Conservation (phyloP, 1,140 invertebrate species). For the Parapsyche elsis region DNA sequence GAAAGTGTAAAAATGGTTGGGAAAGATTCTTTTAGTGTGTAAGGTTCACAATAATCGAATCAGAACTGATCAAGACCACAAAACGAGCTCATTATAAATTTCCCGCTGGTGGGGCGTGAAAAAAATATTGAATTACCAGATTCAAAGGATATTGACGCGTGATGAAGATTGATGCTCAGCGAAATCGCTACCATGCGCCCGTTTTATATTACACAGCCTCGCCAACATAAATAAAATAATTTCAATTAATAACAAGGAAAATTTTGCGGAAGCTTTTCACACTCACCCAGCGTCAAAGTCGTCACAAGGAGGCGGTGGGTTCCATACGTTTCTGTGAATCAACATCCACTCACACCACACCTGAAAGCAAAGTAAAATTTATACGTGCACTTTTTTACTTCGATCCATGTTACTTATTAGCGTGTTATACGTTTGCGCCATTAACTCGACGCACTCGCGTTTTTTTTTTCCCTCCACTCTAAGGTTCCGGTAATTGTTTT, state of each 20-base stretch:
- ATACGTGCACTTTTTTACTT: background rate
- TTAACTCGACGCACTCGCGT: background rate
- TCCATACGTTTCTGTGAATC: conserved; percentile 85
- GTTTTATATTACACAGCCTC: too few relatives aligned
- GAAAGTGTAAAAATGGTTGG: too few relatives aligned
- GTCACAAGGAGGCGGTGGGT: conserved; percentile 82
- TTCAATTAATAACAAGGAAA: background rate
- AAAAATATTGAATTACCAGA: conserved; percentile 35
- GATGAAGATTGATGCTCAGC: background rate
- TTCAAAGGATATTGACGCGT: conserved; percentile 6
- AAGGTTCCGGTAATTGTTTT: conserved; percentile 9
- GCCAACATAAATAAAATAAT: background rate
- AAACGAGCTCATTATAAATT: conserved; percentile 33
- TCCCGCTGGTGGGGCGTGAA: conserved; percentile 16
- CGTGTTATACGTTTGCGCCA: background rate
- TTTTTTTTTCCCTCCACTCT: background rate
- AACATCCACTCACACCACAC: conserved; percentile 94
- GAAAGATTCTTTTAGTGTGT: background rate
- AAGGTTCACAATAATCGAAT: conserved; percentile 5
- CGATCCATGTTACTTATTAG: background rate
- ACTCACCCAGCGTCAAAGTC: conserved; percentile 85
- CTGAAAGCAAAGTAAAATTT: conserved; percentile 60
- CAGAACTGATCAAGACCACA: conserved; percentile 7
- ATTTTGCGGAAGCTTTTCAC: conserved; percentile 14
- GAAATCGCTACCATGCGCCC: too few relatives aligned